A percentile compares a stretch with the other conserved stretches of the same genome.
Conservation (phyloP, 2,888 invertebrate species). For the Muscina levida region DNA sequence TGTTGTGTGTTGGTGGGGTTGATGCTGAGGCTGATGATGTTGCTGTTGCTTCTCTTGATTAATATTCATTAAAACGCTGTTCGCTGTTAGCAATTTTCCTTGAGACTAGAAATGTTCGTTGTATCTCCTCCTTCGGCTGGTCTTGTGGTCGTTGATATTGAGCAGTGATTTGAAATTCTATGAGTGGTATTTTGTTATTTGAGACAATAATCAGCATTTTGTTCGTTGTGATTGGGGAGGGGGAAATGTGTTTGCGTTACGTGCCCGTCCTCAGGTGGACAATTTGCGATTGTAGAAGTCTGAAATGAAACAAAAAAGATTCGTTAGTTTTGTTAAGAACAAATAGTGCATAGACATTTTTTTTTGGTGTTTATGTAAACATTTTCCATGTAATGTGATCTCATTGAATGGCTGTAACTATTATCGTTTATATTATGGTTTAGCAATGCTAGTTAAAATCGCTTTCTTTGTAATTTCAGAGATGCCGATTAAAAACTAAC, state of each 20-base stretch:
- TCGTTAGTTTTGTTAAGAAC: background rate
- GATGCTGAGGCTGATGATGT: conserved; percentile 66
- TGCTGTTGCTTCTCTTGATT: conserved; percentile 72
- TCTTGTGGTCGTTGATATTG: conserved; percentile 42
- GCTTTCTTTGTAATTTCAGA: no score
- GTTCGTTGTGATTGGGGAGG: conserved; percentile 45
- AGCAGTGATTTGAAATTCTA: conserved; percentile 32
- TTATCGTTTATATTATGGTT: no score
- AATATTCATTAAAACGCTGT: conserved; percentile 77
- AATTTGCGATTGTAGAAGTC: background rate
- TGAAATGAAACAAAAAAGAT: conserved; percentile 37
- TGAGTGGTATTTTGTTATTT: conserved; percentile 43
- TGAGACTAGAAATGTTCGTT: conserved; percentile 72
- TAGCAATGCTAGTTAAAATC: no score
- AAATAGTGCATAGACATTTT: background rate
- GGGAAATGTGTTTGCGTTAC: background rate
- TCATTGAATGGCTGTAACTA: conserved; percentile 41
- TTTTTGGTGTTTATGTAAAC: background rate
- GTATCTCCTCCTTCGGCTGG: conserved; percentile 20
- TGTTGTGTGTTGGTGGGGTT: conserved; percentile 55
- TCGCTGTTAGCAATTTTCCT: conserved; percentile 68
- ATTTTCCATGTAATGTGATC: conserved; percentile 55
- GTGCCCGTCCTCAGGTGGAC: no score
- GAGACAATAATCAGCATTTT: conserved; percentile 60
- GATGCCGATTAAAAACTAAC: no score